Conservation (phyloP, 1,140 invertebrate genomes). For the Caenorhabditis inopinata region DNA sequence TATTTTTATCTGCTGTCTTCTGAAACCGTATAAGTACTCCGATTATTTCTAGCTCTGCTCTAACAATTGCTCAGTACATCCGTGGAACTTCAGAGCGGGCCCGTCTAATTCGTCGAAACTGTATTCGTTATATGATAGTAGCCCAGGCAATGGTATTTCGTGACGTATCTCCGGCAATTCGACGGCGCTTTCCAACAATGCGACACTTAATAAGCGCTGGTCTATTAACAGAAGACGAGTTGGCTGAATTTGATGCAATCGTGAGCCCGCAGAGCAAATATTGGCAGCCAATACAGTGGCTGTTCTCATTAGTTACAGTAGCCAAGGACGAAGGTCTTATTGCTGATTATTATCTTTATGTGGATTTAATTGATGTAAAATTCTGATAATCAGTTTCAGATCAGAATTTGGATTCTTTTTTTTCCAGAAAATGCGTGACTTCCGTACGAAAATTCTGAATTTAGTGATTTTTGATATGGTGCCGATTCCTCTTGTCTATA, state of each 20-base stretch:
- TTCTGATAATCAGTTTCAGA: not conserved
- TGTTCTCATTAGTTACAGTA: slow-evolving; percentile 53
- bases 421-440: slow-evolving; percentile 29
- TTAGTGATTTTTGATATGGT: slow-evolving; percentile 7
- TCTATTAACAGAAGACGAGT: slow-evolving; percentile 56
- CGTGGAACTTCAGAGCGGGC: not conserved
- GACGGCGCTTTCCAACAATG: slow-evolving; percentile 61
- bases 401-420: too few relatives aligned
- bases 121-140: not conserved
- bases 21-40: too few relatives aligned
- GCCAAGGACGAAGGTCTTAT: slow-evolving; percentile 56
- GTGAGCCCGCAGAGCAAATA: slow-evolving; percentile 57
- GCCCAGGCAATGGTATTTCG: slow-evolving; percentile 57
- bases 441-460: slow-evolving; percentile 55
- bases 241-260: slow-evolving; percentile 58
- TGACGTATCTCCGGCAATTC: slow-evolving; percentile 56
- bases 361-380: not conserved
- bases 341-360: slow-evolving; percentile 47
- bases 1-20: too few relatives aligned
- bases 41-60: slow-evolving; percentile 1
- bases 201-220: slow-evolving; percentile 62
- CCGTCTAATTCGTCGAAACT: slow-evolving; percentile 30
- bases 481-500: not conserved
- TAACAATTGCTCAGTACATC: slow-evolving; percentile 17
- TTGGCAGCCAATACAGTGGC: slow-evolving; percentile 61